phyloP scores from a whole-genome alignment of 2,888 invertebrate genomes.

The Abrostola tripartita region DNA sequence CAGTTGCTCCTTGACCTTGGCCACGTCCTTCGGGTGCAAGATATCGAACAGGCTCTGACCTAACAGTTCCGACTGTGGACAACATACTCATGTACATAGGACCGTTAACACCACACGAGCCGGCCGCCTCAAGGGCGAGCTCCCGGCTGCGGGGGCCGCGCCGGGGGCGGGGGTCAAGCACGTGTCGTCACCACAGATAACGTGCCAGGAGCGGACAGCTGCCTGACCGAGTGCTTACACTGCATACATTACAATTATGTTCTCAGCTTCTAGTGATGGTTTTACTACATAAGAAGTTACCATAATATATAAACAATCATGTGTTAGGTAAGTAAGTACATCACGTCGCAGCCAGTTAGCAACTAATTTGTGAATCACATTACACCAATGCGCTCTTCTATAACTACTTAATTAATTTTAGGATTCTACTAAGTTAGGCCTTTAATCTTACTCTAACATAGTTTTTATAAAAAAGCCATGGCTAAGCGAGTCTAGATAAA shows the following conservation, averaged over 20 bases:
- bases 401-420: too few relatives aligned
- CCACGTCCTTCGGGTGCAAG: slow-evolving; percentile 97
- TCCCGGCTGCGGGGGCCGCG: not conserved
- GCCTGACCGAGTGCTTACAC: not conserved
- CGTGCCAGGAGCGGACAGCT: not conserved
- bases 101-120: not conserved
- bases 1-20: slow-evolving; percentile 97
- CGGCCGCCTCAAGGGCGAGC: not conserved
- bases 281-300: too few relatives aligned
- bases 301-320: too few relatives aligned
- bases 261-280: not conserved
- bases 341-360: not conserved
- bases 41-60: slow-evolving; percentile 98
- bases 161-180: not conserved
- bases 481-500: not conserved
- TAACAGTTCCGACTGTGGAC: slow-evolving; percentile 92
- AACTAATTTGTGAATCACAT: not conserved
- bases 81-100: slow-evolving; percentile 8
- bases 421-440: not conserved
- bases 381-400: too few relatives aligned
- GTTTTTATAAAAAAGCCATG: not conserved
- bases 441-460: not conserved
- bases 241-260: not conserved
- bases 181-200: not conserved
- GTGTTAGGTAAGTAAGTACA: too few relatives aligned